Evolutionary conservation across 2,113 vertebrate genomes (phyloP).

Genomic region (Sphyrna mokarran): DNA sequence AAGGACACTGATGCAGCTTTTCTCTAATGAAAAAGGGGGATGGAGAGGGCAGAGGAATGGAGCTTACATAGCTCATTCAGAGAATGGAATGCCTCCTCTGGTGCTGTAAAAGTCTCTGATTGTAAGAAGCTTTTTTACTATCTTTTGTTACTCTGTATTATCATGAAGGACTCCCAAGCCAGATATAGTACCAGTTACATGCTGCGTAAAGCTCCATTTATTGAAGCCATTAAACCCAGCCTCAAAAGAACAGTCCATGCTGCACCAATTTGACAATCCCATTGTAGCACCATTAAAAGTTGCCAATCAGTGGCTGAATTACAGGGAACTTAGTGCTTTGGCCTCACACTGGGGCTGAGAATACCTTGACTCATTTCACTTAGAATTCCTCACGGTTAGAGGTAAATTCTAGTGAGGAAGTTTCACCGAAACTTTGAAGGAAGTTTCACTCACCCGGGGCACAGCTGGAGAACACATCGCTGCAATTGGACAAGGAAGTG

Average conservation of each 20-base stretch:
- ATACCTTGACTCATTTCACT: not conserved
- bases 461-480: not conserved
- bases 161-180: not conserved
- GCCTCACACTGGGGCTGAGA: not conserved
- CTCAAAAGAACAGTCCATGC: not conserved
- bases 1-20: not conserved
- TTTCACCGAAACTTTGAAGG: constrained; percentile 9
- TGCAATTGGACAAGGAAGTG: not conserved
- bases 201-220: not conserved
- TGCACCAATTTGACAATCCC: not conserved
- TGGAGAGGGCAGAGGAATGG: not conserved
- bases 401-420: not conserved
- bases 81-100: not conserved
- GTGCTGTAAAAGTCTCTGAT: not conserved
- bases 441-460: not conserved
- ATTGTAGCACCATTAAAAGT: not conserved
- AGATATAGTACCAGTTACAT: not conserved
- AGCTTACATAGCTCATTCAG: not conserved
- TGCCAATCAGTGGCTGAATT: not conserved
- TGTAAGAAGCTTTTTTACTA: not conserved
- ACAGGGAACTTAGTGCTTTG: not conserved
- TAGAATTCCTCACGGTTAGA: not conserved
- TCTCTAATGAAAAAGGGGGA: not conserved
- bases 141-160: not conserved
- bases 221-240: not conserved